Base-by-base conservation (phyloP, 2,113 vertebrate species). In the Aegypius monachus region DNA sequence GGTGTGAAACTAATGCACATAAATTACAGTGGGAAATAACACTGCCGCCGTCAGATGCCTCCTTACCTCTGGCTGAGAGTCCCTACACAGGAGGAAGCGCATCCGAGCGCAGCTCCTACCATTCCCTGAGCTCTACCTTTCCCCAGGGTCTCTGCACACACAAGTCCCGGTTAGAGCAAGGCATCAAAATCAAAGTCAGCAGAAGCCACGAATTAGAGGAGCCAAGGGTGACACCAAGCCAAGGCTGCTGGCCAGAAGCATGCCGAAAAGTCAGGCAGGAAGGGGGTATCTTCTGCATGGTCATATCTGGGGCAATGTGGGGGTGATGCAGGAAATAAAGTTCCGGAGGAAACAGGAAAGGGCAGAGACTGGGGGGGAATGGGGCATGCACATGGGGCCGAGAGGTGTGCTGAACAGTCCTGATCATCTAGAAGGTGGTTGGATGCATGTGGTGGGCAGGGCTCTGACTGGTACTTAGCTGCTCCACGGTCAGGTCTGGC, bases 61-160 rank as follows among this genome's bases (percentile, higher is more conserved):
- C 0, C 0, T 85, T 52, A 77, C 62, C 38, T 52, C 47, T 58
- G 63, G 22, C 50, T 91, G 58, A 78, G 55, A 53, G 32, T 56
- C 52, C 48, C 55, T 74, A 43, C 34, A 38, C 23, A 75, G 73
- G 26, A 74, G 20, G 43, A 74, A 61, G 10, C 0, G 1, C 1
- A 5, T 48, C 62, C 0, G 0, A 75, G 38, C 0, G 1, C 55
- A 53, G 77, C 21, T 82, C 22, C 62, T 84, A 56, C 45, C 1
- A 0, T 40, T 91, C 45, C 83, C 36, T 29, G 50, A 88, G 73
- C 56, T 66, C 21, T 61, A 20, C 52, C 70, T 72, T 81, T 56
- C 29, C 25, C 47, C 34, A 34, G 25, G 34, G 42, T 52, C 55
- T 88, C 48, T 34, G 38, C 1, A 11, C 21, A 10, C 17, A 17